phyloP scores from a whole-genome alignment of 1,140 invertebrate species.

The Cryptotermes secundus region DNA sequence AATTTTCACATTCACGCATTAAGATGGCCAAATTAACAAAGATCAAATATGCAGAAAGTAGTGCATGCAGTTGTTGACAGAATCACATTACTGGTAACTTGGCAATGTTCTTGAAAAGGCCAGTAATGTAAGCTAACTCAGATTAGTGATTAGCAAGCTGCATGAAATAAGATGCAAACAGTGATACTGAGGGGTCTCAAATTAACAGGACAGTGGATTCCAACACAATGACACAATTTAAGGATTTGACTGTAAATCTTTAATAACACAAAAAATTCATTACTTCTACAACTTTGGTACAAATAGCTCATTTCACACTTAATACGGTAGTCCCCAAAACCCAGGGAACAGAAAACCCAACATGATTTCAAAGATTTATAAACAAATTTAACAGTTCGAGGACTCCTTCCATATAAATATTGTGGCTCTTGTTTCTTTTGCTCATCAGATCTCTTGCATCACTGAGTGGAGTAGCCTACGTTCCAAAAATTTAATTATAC shows the following conservation, averaged over 20 bases:
- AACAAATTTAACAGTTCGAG: slow-evolving; percentile 22
- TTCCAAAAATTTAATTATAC: slow-evolving; percentile 1
- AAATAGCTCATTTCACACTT: slow-evolving; percentile 37
- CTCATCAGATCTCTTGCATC: neutral
- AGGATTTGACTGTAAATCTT: slow-evolving; percentile 39
- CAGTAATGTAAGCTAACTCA: no score
- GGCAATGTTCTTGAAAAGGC: no score
- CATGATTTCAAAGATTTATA: neutral
- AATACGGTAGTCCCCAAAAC: slow-evolving; percentile 20
- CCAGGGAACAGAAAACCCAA: slow-evolving; percentile 22
- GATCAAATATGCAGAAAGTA: no score
- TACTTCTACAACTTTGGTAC: slow-evolving; percentile 42
- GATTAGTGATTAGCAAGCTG: no score
- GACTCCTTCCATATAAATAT: neutral
- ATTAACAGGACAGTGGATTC: no score
- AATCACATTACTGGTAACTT: no score
- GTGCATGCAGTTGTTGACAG: no score
- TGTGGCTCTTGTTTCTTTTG: slow-evolving; percentile 8
- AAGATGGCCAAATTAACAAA: no score
- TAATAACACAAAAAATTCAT: slow-evolving; percentile 41
- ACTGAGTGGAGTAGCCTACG: neutral
- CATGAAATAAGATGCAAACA: no score
- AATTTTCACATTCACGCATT: no score
- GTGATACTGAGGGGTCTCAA: no score
- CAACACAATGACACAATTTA: neutral